Evolutionary conservation across 2,888 invertebrate species (phyloP), one percentile per base, ranked within the genome.

Genomic region (Steinernema hermaphroditum): DNA sequence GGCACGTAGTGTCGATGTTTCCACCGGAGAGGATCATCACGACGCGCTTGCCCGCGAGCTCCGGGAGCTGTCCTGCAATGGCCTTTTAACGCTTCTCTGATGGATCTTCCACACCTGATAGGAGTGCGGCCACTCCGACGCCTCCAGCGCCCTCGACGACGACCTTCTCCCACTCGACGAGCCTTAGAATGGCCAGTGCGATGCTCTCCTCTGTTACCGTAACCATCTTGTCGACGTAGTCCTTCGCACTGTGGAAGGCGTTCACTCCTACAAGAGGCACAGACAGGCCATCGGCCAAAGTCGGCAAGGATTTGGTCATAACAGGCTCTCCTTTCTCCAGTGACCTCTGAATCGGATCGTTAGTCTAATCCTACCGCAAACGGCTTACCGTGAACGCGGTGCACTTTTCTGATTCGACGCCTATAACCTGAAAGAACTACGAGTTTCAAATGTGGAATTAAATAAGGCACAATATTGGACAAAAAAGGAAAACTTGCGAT

Each of bases 61-160:
- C 73, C 4, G 72, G 74, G 14, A 73, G 43, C 41, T 50, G 19
- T n/a, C 43, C 72, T 62, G 54, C 68, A 69, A 57, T 14, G 2
- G 0, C 12, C 27, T 19, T 19, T 14, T 6, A 43, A 22, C 37
- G 29, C 24, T 69, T 34, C 24, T n/a, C n/a, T 37, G 34, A 88
- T n/a, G n/a, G n/a, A n/a, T n/a, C n/a, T n/a, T n/a, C n/a, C 70
- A 91, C 90, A 0, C 93, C 93, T 0, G 92, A 91, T 82, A 94
- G 89, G 81, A 94, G 91, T 37, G 93, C 94, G 0, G 93, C 94
- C 8, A 94, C 88, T 0, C 92, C 92, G 1, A 91, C 90, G 0
- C 94, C 94, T 0, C 94, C 94, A 0, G 93, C 94, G 0, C 94
- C 94, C 87, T 94, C 94, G 37, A 94, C 93, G 19, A 94, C 93